A percentile compares a stretch with the other conserved stretches of the same genome.
Conservation (phyloP, 2,113 vertebrate genomes). For the Tenebrosternarchus preto region DNA sequence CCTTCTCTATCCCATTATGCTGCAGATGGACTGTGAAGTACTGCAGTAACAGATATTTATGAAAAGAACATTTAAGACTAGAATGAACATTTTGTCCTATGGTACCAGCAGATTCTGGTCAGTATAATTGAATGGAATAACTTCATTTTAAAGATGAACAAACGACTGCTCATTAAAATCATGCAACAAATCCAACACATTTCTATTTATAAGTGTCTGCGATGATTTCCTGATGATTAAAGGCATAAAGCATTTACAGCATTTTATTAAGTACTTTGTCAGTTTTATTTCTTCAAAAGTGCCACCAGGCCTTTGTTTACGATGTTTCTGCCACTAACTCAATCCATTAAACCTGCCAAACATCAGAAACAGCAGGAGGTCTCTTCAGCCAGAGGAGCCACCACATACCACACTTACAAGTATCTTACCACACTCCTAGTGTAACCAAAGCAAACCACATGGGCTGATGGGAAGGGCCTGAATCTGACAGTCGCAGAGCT, state of each 20-base stretch:
- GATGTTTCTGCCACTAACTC: slow-evolving; percentile 23
- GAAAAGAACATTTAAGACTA: slow-evolving; percentile 7
- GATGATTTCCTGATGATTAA: no score
- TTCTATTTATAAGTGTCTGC: no score
- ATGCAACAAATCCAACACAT: not conserved
- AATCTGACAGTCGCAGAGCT: slow-evolving; percentile 70
- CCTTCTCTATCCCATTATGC: slow-evolving; percentile 54
- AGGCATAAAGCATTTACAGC: no score
- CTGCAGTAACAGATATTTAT: slow-evolving; percentile 19
- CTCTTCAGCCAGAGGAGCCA: slow-evolving; percentile 71
- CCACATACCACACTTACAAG: slow-evolving; percentile 83
- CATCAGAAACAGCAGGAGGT: slow-evolving; percentile 68
- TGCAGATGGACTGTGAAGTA: slow-evolving; percentile 60
- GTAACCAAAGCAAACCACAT: slow-evolving; percentile 89
- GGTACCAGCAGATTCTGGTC: not conserved
- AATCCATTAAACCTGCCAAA: slow-evolving; percentile 60
- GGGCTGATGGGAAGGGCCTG: slow-evolving; percentile 68
- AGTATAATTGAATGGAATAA: not conserved
- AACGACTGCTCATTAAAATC: not conserved
- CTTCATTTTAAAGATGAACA: not conserved
- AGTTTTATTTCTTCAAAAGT: not conserved
- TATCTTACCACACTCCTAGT: slow-evolving; percentile 80
- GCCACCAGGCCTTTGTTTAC: not conserved
- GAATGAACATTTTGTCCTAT: not conserved
- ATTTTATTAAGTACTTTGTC: not conserved